Evolutionary conservation across 2,797 vertebrate genomes (phyloP), one percentile per base, ranked within the genome.

Genomic region (Pangasius mekongensis): DNA sequence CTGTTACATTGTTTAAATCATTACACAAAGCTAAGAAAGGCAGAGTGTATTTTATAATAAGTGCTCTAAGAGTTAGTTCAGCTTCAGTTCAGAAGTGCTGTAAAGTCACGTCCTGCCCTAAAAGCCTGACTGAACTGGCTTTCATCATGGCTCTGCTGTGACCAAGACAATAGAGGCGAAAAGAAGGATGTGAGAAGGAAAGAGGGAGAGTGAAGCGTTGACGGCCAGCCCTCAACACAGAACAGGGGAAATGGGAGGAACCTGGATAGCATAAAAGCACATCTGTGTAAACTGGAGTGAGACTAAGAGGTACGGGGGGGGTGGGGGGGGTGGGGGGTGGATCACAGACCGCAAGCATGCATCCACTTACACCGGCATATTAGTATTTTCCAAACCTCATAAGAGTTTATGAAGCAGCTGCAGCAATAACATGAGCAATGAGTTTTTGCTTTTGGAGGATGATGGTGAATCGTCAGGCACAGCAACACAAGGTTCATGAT

Each of bases 31-130:
- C 5, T 77, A n/a, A 2, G 2, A 52, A 52, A 49, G 6, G 20
- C 69, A 73, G 13, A 16, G 24, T 16, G 22, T 76, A 47, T 49
- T 76, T 54, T 27, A 49, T 11, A 43, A 24, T 27, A 27, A 11
- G 11, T 13, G 14, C 30, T 54, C 27, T 18, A 16, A 30, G 49
- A 18, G 1, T 14, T n/a, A 36, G 3, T 3, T 84, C 1, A n/a
- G 71, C 82, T 85, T 24, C 52, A 67, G 30, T 77, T n/a, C 62
- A 84, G 87, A 52, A 56, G 76, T 22, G 67, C 39, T 84, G 71
- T 88, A 87, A 90, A 74, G 82, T 88, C 84, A 89, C 87, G 80
- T 92, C 90, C 88, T 88, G 66, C 66, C 33, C n/a, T 81, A 52
- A 71, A 83, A 85, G 81, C 81, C 43, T 64, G 67, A 74, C 60